Base-by-base conservation (phyloP, 2,113 vertebrate species). In the Ornithorhynchus anatinus region DNA sequence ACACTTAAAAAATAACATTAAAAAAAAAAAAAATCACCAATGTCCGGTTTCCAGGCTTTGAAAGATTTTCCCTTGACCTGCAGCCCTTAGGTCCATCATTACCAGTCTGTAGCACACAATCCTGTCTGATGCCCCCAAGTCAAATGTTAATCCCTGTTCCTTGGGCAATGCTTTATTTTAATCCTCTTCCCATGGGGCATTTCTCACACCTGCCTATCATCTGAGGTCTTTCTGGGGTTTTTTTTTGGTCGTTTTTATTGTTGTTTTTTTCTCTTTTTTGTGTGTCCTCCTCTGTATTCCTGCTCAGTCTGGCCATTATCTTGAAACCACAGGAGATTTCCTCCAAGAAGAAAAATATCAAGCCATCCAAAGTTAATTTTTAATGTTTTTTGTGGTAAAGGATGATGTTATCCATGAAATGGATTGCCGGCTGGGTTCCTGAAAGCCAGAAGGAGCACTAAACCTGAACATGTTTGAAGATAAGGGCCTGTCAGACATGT, bases 301-400 rank as follows among this genome's bases (percentile, higher is more conserved):
- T 78, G 64, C 52, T 61, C 59, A 23, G 53, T 72, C 63, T 33
- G 59, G 48, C 40, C 47, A 40, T 79, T 78, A 84, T 86, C 84
- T 81, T 65, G 79, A 82, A 84, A 84, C 84, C 81, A 84, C 81
- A 82, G 84, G 79, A 88, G 80, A 79, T 86, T 82, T 72, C 75
- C 77, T 82, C 71, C 79, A 62, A 77, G 83, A 73, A 77, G 58
- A 82, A 84, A 84, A 81, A 67, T 79, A 86, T 77, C 76, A 82
- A 86, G 81, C 82, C 69, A 74, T 86, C 78, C 86, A 81, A n/a
- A 84, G 81, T 82, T 88, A 84, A 88, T 86, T 86, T 86, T 84
- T 79, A 86, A 86, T 86, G 84, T 84, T 81, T 84, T 69, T 75
- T 79, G 44, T 69, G 75, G 69, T 83, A 80, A 84, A 68, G 62